Conservation (phyloP, 2,113 vertebrate genomes). For the Micronycteris hirsuta region DNA sequence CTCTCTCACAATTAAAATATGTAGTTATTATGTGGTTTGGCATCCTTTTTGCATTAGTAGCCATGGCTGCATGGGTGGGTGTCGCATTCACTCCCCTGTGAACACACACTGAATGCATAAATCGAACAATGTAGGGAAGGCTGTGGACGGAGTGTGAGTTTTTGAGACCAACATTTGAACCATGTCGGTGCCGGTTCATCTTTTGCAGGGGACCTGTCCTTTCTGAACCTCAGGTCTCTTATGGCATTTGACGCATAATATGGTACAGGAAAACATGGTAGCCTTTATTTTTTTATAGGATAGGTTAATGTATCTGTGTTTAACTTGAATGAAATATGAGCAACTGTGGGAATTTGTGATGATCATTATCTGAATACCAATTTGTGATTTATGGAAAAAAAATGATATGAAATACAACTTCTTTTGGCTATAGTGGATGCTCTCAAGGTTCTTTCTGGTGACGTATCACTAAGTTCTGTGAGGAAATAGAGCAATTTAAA, state of each 20-base stretch:
- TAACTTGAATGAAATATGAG: background rate
- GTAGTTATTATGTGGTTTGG: background rate
- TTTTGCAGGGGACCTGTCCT: background rate
- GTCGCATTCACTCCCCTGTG: background rate
- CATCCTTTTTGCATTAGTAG: background rate
- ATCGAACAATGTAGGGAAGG: rapidly evolving
- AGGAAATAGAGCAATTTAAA: background rate
- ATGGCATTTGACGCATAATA: background rate
- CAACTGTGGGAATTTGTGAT: background rate
- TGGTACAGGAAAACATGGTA: background rate
- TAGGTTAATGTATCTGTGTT: background rate
- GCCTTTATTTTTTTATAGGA: background rate
- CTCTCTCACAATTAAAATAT: background rate
- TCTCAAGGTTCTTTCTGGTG: background rate
- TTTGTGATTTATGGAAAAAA: background rate
- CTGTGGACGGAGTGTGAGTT: no score
- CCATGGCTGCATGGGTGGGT: background rate
- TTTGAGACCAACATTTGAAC: background rate
- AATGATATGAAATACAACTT: background rate
- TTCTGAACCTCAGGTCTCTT: background rate
- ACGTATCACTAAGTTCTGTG: background rate
- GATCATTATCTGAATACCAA: background rate
- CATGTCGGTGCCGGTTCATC: background rate
- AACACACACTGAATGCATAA: rapidly evolving
- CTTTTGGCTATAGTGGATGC: background rate